Evolutionary conservation across 2,797 vertebrate species (phyloP), one percentile per base, ranked within the genome.

Genomic region (Margarornis squamiger): DNA sequence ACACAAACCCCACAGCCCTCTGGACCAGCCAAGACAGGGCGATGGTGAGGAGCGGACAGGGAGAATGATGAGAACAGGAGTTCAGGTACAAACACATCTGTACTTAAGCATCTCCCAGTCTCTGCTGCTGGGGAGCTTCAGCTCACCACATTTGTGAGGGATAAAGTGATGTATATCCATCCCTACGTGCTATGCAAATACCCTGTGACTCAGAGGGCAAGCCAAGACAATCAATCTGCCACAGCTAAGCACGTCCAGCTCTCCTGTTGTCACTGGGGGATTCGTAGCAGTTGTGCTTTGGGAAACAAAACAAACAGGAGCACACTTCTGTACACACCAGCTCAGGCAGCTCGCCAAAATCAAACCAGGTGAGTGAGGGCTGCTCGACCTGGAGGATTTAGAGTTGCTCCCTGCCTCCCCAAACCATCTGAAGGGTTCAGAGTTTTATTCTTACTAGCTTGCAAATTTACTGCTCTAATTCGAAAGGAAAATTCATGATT

Each of bases 371-470:
- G 1, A 93, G 48, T 1, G 2, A 80, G 32, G 59, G 62, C 52
- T 52, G 55, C 77, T 93, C 10, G 1, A 91, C 51, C 38, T 84
- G 63, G 43, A 92, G 57, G 80, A 92, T 73, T 94, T 86, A 89
- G n/a, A 59, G 24, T 30, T 54, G 4, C 1, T 48, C 21, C 18
- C 41, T 32, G 49, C 39, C 36, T 5, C 18, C 54, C 14, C 6
- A 39, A 85, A 70, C 30, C 26, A 1, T 79, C 87, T 72, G 72
- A 94, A 71, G 45, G 38, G 62, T 87, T 96, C 77, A 48, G 52
- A 75, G 90, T 89, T 95, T 95, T 97, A 89, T 76, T 94, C 90
- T 91, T 92, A 83, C 77, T 81, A 94, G 96, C 88, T 93, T 95
- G 84, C 17, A 96, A 95, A 88, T 94, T 97, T 95, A 96, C 71